Evolutionary conservation across 2,113 vertebrate species (phyloP).

Genomic region (Dinomys branickii): DNA sequence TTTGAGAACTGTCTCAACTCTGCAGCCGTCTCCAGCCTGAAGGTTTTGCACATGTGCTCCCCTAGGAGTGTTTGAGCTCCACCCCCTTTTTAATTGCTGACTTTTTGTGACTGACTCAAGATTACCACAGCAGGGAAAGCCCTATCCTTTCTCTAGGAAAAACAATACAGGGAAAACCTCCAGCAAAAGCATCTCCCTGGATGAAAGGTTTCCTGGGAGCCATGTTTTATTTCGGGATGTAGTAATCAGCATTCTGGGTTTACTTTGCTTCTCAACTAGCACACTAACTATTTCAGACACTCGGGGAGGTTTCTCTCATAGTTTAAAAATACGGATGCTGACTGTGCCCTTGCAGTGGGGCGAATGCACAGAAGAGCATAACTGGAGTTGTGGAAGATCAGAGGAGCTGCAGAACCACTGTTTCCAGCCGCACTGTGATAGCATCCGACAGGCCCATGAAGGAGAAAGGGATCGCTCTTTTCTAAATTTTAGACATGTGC

Average conservation of each 20-base stretch:
- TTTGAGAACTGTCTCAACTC: not conserved
- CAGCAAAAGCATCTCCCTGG: conserved; percentile 52
- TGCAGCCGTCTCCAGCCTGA: not conserved
- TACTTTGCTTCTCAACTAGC: not conserved
- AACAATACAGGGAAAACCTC: conserved; percentile 71
- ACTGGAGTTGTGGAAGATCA: not conserved
- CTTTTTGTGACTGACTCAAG: conserved; percentile 69
- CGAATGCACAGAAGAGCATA: not conserved
- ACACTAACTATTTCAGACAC: not conserved
- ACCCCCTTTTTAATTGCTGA: conserved; percentile 47
- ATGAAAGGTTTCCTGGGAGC: not conserved
- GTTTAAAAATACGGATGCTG: not conserved
- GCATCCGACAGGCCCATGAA: not conserved
- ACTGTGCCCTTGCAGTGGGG: not conserved
- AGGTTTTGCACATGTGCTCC: not conserved
- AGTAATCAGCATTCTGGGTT: not conserved
- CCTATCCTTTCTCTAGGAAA: conserved; percentile 71
- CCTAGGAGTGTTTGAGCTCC: not conserved
- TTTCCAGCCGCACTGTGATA: not conserved
- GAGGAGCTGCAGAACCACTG: accelerated
- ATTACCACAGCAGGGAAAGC: conserved; percentile 72
- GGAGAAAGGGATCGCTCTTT: not conserved
- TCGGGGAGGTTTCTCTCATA: not conserved
- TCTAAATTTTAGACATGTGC: not conserved
- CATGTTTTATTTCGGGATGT: not conserved